Percentiles rank a stretch among this genome's conserved stretches.
Evolutionary conservation across 2,888 invertebrate species (phyloP).

Genomic region (Pterobdella sp.): DNA sequence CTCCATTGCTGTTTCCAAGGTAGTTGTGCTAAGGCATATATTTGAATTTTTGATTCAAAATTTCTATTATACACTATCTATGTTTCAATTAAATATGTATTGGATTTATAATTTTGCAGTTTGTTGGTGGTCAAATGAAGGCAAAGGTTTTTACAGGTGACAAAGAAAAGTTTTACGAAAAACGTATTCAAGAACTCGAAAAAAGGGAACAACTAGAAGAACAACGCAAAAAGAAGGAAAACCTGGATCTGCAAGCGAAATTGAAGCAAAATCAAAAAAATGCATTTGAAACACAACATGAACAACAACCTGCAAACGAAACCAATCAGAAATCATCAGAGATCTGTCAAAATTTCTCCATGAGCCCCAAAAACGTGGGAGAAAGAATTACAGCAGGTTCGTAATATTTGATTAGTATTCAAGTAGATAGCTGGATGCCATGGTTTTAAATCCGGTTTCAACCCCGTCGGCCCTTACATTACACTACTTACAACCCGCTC

Average conservation of each 20-base stretch:
- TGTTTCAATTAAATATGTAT: too few species aligned
- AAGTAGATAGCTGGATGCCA: too few species aligned
- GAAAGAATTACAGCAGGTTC: too few species aligned
- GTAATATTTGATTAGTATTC: too few species aligned
- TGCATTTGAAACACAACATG: background rate
- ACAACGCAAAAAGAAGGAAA: background rate
- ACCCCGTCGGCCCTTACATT: too few species aligned
- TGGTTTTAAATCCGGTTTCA: too few species aligned
- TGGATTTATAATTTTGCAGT: too few species aligned
- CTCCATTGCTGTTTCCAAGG: slow-evolving; percentile 24
- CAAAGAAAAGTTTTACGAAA: background rate
- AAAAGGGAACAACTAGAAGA: slow-evolving; percentile 2
- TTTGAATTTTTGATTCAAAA: background rate
- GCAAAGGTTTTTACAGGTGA: background rate
- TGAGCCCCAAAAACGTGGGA: too few species aligned
- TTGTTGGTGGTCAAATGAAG: background rate
- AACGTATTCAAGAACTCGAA: background rate
- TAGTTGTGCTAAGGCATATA: background rate
- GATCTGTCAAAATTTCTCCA: too few species aligned
- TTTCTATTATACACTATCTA: too few species aligned
- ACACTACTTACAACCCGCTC: too few species aligned
- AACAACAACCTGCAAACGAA: background rate
- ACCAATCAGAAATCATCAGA: too few species aligned
- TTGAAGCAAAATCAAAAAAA: background rate
- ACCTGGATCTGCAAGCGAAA: background rate